These are phyloP conservation scores for Dryobota labecula DNA, from an alignment of 2,888 invertebrate genomes.

Conservation along the genomic window DNA sequence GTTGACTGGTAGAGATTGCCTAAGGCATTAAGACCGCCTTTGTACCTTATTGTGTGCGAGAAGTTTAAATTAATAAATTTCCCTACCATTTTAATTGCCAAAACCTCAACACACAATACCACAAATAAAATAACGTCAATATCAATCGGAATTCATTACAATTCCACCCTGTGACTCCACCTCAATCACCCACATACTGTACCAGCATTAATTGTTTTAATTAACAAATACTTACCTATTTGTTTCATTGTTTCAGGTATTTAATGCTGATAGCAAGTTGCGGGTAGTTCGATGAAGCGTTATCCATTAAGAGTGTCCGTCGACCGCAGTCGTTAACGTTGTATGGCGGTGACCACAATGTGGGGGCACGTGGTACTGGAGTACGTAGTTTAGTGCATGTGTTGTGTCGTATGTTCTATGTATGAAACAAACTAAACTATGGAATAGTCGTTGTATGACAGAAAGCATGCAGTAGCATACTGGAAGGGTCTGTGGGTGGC, in stretches of 20 bases:
- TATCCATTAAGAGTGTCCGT: conserved; percentile 59
- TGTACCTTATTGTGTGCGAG: too few relatives aligned
- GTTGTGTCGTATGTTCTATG: too few relatives aligned
- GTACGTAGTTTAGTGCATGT: not conserved
- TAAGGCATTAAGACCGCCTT: too few relatives aligned
- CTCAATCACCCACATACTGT: conserved; percentile 18
- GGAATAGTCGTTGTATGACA: too few relatives aligned
- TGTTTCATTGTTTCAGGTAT: conserved; percentile 61
- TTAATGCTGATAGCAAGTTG: conserved; percentile 48
- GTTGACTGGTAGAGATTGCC: too few relatives aligned
- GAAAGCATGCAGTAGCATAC: too few relatives aligned
- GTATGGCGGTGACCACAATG: conserved; percentile 44
- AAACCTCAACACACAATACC: not conserved
- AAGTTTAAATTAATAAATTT: too few relatives aligned
- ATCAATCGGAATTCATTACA: conserved; percentile 19
- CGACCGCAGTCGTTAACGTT: conserved; percentile 53
- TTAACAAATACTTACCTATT: conserved; percentile 50
- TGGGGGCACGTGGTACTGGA: not conserved
- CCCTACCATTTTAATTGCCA: not conserved
- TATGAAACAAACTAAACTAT: too few relatives aligned
- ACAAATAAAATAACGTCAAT: conserved; percentile 4
- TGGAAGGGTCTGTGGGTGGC: too few relatives aligned
- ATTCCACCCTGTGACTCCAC: not conserved
- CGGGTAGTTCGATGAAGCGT: conserved; percentile 59
- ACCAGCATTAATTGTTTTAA: conserved; percentile 50